phyloP scores from a whole-genome alignment of 2,888 invertebrate genomes.

The Selenia dentaria region DNA sequence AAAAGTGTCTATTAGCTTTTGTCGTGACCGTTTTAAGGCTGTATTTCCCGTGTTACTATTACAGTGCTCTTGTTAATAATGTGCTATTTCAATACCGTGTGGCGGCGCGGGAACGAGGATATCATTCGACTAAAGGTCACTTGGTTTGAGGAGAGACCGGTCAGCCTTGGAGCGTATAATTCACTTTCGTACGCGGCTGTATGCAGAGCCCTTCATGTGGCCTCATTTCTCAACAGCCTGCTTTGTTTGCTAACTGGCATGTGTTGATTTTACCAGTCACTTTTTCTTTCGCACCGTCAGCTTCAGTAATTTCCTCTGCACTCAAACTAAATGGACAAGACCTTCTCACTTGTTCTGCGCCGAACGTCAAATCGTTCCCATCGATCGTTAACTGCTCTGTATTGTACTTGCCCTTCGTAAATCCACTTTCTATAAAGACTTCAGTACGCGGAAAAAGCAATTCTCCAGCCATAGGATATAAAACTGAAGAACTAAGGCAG shows the following conservation, averaged over 20 bases:
- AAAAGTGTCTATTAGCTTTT: background rate
- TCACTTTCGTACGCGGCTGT: slow-evolving; percentile 75
- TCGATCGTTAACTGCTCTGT: no score
- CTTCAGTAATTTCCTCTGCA: background rate
- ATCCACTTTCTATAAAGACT: no score
- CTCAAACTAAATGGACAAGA: no score
- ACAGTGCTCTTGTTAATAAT: slow-evolving; percentile 42
- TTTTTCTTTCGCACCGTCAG: slow-evolving; percentile 14
- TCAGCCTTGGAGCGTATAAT: slow-evolving; percentile 78
- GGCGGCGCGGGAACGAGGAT: slow-evolving; percentile 74
- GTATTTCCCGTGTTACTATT: slow-evolving; percentile 32
- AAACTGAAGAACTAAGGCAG: slow-evolving; percentile 5
- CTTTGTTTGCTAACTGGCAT: slow-evolving; percentile 28
- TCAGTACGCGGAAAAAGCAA: slow-evolving; percentile 9
- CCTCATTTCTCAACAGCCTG: slow-evolving; percentile 70
- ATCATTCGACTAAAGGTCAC: slow-evolving; percentile 78
- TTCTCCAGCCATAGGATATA: slow-evolving; percentile 9
- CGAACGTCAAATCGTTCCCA: no score
- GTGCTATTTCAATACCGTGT: slow-evolving; percentile 62
- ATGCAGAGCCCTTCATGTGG: slow-evolving; percentile 72
- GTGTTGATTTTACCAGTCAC: slow-evolving; percentile 22
- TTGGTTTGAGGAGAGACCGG: slow-evolving; percentile 80
- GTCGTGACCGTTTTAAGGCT: slow-evolving; percentile 21
- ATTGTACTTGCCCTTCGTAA: no score
- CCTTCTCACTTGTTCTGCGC: no score